Base-by-base conservation (phyloP, 2,113 vertebrate species). In the Athene noctua region DNA sequence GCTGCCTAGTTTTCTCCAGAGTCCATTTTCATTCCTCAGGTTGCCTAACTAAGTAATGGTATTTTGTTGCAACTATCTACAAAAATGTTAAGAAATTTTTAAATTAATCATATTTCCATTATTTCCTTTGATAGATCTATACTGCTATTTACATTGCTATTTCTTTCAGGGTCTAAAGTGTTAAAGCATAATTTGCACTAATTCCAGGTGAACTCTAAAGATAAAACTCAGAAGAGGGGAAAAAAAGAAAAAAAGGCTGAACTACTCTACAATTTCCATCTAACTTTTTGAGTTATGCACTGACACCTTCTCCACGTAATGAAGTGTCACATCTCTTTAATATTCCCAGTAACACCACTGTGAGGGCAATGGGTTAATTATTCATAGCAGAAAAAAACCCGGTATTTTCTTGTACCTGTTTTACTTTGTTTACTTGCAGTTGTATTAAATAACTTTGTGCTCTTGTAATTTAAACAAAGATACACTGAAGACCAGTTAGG, bases 301-400 rank as follows among this genome's bases (percentile, higher is more conserved):
- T 75, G 42, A 80, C 49, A 83, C 8, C 38, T 63, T 27, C 36
- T 54, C 58, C 30, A 80, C 46, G 63, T 14, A 51, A 26, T 16
- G 32, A 91, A 68, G 2, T 12, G 7, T 32, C 15, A 72, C 9
- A 52, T 67, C 34, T 55, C 61, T 77, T 59, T 49, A 77, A 52
- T 15, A 23, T 8, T 52, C 12, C 4, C 9, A 81, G 2, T 55
- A 70, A 47, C 13, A 75, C 2, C 13, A 44, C 4, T 36, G 6
- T 1, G 15, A 78, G 44, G n/a, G 18, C 10, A 85, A 87, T 8
- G 20, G 11, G 22, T 65, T 81, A 88, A 66, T 22, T 80, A 51
- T 25, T 73, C 32, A 49, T 11, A 3, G 1, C 27, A 84, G 38
- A 42, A 78, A 59, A 80, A 70, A 2, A 0, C 0, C 0, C 0